Conservation (phyloP, 2,797 vertebrate species). For the Parauchenoglanis punctatus region DNA sequence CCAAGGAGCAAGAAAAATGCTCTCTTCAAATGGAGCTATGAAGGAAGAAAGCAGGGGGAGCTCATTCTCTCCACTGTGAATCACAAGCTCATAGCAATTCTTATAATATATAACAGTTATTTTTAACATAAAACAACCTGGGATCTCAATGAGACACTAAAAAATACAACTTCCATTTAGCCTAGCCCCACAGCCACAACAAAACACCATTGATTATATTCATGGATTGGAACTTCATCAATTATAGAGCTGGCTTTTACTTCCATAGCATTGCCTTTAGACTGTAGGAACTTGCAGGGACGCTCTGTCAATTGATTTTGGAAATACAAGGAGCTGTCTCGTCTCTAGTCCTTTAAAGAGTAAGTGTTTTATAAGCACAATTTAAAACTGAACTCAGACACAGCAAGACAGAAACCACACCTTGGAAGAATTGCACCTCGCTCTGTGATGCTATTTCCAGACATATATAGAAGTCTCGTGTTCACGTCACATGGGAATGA, state of each 20-base stretch:
- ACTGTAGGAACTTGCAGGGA: constrained; percentile 27
- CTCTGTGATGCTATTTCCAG: constrained; percentile 18
- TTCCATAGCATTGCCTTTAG: constrained; percentile 2
- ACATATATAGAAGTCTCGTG: neutral
- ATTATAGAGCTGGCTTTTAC: constrained; percentile 28
- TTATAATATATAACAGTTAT: neutral
- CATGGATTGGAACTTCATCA: constrained; percentile 33
- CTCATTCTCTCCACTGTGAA: neutral
- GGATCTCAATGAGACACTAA: constrained; percentile 16
- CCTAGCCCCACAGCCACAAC: neutral
- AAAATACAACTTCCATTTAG: neutral
- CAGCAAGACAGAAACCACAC: constrained; percentile 7
- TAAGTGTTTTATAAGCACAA: constrained; percentile 43
- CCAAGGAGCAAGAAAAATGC: neutral
- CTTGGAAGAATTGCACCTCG: constrained; percentile 22
- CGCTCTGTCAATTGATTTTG: constrained; percentile 40
- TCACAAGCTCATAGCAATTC: neutral
- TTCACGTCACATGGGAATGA: constrained; percentile 4
- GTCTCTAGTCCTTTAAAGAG: constrained; percentile 36
- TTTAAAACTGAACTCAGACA: constrained; percentile 37
- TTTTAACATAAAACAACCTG: constrained; percentile 1
- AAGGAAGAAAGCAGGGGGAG: neutral
- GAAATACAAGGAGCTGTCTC: constrained; percentile 46
- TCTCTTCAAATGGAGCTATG: neutral
- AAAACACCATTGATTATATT: constrained; percentile 34